Evolutionary conservation across 2,113 vertebrate genomes (phyloP).

Genomic region (Cebidichthys violaceus): DNA sequence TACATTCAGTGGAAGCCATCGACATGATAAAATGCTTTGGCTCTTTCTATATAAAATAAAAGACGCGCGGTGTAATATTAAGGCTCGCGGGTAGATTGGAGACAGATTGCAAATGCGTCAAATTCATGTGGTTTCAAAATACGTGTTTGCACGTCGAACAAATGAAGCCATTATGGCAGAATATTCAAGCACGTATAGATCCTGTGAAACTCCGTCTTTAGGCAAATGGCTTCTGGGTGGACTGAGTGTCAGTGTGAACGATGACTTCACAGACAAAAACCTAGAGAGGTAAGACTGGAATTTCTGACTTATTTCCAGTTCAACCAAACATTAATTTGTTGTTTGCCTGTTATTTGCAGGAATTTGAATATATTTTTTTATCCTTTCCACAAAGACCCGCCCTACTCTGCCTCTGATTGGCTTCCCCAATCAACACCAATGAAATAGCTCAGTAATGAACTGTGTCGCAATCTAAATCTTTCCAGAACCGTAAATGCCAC

Average conservation of each 20-base stretch:
- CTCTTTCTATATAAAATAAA: not conserved
- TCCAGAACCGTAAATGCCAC: not conserved
- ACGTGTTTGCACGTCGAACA: not conserved
- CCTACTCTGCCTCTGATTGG: not conserved
- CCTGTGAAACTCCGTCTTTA: not conserved
- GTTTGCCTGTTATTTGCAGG: not conserved
- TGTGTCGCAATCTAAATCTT: not conserved
- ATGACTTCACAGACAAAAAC: not conserved
- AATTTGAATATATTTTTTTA: not conserved
- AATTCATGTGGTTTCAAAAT: not conserved
- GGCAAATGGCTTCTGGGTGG: conserved; percentile 8
- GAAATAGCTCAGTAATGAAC: not conserved
- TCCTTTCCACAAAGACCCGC: not conserved
- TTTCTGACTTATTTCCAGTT: not conserved
- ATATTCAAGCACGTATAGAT: not conserved
- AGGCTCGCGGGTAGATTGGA: not conserved
- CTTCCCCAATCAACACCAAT: not conserved
- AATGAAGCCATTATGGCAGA: not conserved
- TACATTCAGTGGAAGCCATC: conserved; percentile 2
- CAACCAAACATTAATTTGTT: not conserved
- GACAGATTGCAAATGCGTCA: conserved; percentile 2
- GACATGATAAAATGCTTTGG: not conserved
- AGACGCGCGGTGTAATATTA: not conserved
- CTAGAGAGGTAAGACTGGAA: not conserved
- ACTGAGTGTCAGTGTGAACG: not conserved